These are phyloP conservation scores for Tetramorium parvispinum DNA, from an alignment of 1,140 invertebrate genomes.

Conservation along the genomic window DNA sequence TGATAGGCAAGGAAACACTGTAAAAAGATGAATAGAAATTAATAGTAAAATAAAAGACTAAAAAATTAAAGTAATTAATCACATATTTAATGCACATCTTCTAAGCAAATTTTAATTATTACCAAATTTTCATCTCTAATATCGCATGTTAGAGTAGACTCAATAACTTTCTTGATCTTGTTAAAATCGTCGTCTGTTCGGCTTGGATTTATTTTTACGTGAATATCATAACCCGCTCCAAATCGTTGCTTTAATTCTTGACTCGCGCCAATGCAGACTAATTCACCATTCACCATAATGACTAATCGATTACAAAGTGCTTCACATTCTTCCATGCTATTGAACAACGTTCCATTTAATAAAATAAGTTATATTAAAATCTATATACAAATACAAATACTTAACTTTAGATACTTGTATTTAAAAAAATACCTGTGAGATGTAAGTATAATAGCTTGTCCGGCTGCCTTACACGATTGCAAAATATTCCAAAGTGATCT, in stretches of 20 bases:
- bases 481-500: slow-evolving; percentile 92
- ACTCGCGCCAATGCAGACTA: slow-evolving; percentile 90
- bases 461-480: slow-evolving; percentile 87
- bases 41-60: background rate
- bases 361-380: slow-evolving; percentile 1
- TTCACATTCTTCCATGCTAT: slow-evolving; percentile 96
- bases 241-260: slow-evolving; percentile 89
- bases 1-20: slow-evolving; percentile 83
- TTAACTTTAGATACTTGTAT: slow-evolving; percentile 5
- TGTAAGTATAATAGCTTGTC: slow-evolving; percentile 91
- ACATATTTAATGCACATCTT: background rate
- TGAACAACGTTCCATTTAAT: background rate
- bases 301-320: slow-evolving; percentile 93
- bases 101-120: slow-evolving; percentile 47
- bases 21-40: slow-evolving; percentile 38
- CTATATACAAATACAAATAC: background rate
- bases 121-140: slow-evolving; percentile 82
- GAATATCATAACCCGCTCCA: slow-evolving; percentile 86
- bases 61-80: background rate
- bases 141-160: slow-evolving; percentile 78
- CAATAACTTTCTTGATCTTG: slow-evolving; percentile 79
- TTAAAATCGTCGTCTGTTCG: slow-evolving; percentile 67
- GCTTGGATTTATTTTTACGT: slow-evolving; percentile 80
- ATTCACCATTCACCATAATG: slow-evolving; percentile 95
- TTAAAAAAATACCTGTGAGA: slow-evolving; percentile 88